phyloP scores from a whole-genome alignment of 1,140 invertebrate species.

The Drosophila cardini region DNA sequence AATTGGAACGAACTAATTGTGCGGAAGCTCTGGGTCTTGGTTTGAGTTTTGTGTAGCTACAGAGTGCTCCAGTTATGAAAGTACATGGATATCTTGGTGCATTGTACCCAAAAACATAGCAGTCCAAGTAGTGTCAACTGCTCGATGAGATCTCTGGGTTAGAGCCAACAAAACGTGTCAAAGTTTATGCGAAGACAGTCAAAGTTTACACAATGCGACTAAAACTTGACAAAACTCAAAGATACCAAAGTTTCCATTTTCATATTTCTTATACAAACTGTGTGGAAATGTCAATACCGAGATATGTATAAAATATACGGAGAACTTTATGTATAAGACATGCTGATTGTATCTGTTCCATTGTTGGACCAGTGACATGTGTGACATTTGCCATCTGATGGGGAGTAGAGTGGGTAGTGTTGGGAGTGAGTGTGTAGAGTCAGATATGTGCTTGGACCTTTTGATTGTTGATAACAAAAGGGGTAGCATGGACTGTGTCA shows the following conservation, averaged over 20 bases:
- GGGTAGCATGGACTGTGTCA: constrained; percentile 24
- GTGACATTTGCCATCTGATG: constrained; percentile 64
- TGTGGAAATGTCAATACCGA: constrained; percentile 32
- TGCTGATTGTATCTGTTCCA: constrained; percentile 60
- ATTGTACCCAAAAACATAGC: constrained; percentile 4
- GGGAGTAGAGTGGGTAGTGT: constrained; percentile 9
- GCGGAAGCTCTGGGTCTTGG: constrained; percentile 63
- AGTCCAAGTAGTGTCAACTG: constrained; percentile 48
- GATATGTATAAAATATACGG: constrained; percentile 11
- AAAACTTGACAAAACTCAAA: constrained; percentile 53
- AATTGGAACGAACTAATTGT: constrained; percentile 74
- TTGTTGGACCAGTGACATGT: constrained; percentile 66
- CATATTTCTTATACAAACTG: constrained; percentile 39
- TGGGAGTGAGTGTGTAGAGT: constrained; percentile 27
- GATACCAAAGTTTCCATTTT: constrained; percentile 66
- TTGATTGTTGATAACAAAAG: constrained; percentile 52
- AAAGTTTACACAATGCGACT: constrained; percentile 73
- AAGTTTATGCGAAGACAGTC: constrained; percentile 57
- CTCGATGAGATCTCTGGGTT: constrained; percentile 37
- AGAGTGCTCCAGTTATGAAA: constrained; percentile 62
- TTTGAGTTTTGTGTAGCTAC: constrained; percentile 19
- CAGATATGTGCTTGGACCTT: constrained; percentile 35
- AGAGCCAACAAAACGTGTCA: constrained; percentile 59
- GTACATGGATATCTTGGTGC: constrained; percentile 4
- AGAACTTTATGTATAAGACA: constrained; percentile 36